A percentile compares a stretch with the other conserved stretches of the same genome.
Conservation (phyloP, 1,140 invertebrate species). For the Littorina saxatilis region DNA sequence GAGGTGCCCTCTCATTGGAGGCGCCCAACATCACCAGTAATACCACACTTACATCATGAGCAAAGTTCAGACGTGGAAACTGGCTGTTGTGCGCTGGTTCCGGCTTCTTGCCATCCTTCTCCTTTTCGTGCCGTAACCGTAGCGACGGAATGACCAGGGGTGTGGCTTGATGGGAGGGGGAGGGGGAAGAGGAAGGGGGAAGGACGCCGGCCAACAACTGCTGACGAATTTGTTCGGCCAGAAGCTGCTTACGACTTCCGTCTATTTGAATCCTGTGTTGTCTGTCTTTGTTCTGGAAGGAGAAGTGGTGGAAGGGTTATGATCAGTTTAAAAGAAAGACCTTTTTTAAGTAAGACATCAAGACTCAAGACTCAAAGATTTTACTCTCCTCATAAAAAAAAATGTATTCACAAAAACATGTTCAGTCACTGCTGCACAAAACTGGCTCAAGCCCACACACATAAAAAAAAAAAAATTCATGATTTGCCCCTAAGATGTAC, state of each 20-base stretch:
- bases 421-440: too few species aligned
- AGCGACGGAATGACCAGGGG: conserved; percentile 29
- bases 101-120: conserved; percentile 22
- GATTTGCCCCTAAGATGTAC: too few species aligned
- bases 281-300: not conserved
- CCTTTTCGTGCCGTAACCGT: not conserved
- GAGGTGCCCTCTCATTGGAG: too few species aligned
- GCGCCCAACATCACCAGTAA: too few species aligned
- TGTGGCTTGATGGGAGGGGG: conserved; percentile 2
- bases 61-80: conserved; percentile 23
- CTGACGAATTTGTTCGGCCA: conserved; percentile 68
- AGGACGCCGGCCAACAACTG: conserved; percentile 47
- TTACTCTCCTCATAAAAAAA: too few species aligned
- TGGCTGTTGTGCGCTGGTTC: conserved; percentile 29
- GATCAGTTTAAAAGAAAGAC: too few species aligned
- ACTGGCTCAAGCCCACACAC: too few species aligned
- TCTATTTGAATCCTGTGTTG: conserved; percentile 61
- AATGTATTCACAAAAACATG: too few species aligned
- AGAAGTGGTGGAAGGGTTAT: not conserved
- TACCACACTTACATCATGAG: conserved; percentile 9
- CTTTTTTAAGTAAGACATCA: too few species aligned
- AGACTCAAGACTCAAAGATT: too few species aligned
- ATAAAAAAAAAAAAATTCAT: too few species aligned
- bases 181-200: not conserved
- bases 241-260: conserved; percentile 62